phyloP scores from a whole-genome alignment of 2,797 vertebrate species.

The Lindbergichthys nudifrons region DNA sequence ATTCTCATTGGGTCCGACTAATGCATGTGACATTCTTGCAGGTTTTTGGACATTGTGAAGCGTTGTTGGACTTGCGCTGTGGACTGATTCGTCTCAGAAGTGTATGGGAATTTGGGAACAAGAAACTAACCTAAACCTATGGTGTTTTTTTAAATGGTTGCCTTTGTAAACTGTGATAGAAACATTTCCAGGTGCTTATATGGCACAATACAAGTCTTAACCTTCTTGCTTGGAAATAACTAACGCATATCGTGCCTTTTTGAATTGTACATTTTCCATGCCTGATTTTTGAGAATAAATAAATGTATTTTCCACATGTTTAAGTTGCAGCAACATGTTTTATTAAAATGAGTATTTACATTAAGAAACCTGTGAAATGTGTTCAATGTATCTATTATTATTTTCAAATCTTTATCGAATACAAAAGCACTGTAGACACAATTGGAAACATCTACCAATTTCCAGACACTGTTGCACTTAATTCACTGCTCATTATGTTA shows the following conservation, averaged over 20 bases:
- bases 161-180: constrained; percentile 39
- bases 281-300: constrained; percentile 52
- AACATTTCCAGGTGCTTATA: constrained; percentile 50
- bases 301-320: constrained; percentile 59
- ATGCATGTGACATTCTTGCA: constrained; percentile 28
- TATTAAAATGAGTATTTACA: constrained; percentile 45
- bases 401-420: not conserved
- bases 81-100: constrained; percentile 69
- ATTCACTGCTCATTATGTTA: not conserved
- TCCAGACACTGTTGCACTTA: not conserved
- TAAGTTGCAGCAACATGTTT: constrained; percentile 19
- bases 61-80: constrained; percentile 44
- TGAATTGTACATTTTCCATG: constrained; percentile 63
- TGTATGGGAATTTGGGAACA: constrained; percentile 47
- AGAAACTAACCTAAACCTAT: constrained; percentile 46
- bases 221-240: constrained; percentile 38
- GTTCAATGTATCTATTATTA: not conserved
- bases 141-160: constrained; percentile 19
- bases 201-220: constrained; percentile 49
- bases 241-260: constrained; percentile 66
- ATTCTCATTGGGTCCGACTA: not conserved
- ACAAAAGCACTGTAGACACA: constrained; percentile 4
- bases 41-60: constrained; percentile 52
- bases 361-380: not conserved
- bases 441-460: not conserved